Percentiles rank a stretch among this genome's conserved stretches.
Conservation (phyloP, 64 coral and sea anemone genomes). For the Porites australiensis region DNA sequence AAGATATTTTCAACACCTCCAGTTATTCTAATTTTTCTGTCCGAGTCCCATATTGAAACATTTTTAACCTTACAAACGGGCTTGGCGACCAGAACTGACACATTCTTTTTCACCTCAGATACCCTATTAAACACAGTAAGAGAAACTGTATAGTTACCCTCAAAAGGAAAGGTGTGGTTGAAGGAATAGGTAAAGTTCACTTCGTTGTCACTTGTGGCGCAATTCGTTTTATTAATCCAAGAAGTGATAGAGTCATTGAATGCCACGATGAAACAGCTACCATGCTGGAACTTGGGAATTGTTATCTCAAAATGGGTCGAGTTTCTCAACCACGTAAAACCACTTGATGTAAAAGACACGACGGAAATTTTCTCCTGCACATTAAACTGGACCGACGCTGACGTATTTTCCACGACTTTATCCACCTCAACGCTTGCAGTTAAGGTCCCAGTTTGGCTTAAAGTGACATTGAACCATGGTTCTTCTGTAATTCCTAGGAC, state of each 20-base stretch:
- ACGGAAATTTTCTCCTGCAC: slow-evolving; percentile 51
- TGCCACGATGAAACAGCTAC: slow-evolving; percentile 25
- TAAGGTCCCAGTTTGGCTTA: not conserved
- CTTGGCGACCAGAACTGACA: slow-evolving; percentile 5
- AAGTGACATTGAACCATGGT: not conserved
- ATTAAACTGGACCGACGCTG: slow-evolving; percentile 12
- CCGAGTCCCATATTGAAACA: slow-evolving; percentile 19
- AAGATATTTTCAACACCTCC: too few relatives aligned
- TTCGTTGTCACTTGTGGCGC: not conserved
- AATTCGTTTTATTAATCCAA: not conserved
- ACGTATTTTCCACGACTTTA: slow-evolving; percentile 33
- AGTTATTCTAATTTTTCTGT: not conserved
- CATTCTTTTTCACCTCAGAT: not conserved
- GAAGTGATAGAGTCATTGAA: not conserved
- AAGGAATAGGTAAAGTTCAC: not conserved
- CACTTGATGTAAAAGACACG: slow-evolving; percentile 36
- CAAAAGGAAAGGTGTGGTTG: not conserved
- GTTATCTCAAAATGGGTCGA: slow-evolving; percentile 6
- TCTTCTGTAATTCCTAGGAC: not conserved
- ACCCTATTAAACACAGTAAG: slow-evolving; percentile 28
- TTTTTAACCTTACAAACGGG: slow-evolving; percentile 15
- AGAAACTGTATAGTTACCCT: slow-evolving; percentile 33
- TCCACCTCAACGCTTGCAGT: slow-evolving; percentile 45
- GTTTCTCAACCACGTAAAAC: slow-evolving; percentile 27
- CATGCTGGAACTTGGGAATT: not conserved